phyloP scores from a whole-genome alignment of 2,113 vertebrate species.

The Ageneiosus marmoratus region DNA sequence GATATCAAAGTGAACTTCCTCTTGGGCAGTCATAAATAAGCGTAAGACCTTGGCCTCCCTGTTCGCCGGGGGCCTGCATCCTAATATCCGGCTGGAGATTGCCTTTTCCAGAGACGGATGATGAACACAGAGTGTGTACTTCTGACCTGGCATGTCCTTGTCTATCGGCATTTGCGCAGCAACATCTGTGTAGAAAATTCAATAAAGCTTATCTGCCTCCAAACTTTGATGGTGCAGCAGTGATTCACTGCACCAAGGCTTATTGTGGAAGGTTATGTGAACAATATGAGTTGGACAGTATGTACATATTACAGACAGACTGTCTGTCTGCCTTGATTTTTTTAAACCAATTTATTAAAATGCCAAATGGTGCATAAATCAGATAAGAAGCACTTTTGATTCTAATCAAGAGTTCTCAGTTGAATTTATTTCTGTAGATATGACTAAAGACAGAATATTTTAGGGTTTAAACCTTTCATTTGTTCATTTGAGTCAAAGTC shows the following conservation, averaged over 20 bases:
- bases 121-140: constrained; percentile 12
- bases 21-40: constrained; percentile 50
- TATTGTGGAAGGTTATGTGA: background rate
- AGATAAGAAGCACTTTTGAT: background rate
- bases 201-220: constrained; percentile 50
- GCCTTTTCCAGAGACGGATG: constrained; percentile 4
- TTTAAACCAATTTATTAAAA: too few relatives aligned
- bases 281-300: constrained; percentile 6
- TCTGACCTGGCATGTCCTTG: constrained; percentile 22
- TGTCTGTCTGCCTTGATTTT: background rate
- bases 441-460: background rate
- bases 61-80: constrained; percentile 18
- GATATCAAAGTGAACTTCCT: constrained; percentile 61
- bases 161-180: constrained; percentile 12
- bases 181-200: constrained; percentile 59
- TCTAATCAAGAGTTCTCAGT: background rate
- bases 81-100: constrained; percentile 47
- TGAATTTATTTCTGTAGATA: background rate
- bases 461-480: background rate
- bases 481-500: background rate
- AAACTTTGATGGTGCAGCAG: constrained; percentile 35
- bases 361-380: too few relatives aligned
- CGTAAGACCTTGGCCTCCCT: constrained; percentile 57
- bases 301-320: background rate
- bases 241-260: constrained; percentile 17